Base-by-base conservation (phyloP, 2,888 invertebrate genomes). In the Hetaerina titia region DNA sequence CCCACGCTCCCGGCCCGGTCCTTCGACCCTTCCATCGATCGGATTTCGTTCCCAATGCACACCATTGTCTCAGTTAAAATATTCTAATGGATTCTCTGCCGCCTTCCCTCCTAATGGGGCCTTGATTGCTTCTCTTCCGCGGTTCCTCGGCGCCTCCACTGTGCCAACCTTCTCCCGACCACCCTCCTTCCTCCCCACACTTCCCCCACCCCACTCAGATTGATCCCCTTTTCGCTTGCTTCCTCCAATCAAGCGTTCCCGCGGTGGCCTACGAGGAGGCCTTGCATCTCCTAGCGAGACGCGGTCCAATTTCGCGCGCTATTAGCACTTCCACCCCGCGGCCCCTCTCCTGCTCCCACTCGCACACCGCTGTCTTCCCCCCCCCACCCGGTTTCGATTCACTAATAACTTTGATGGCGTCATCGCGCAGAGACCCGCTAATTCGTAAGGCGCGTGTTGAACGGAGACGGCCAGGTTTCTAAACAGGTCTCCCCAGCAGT, bases 1-100 rank as follows among this genome's bases (percentile, higher is more conserved):
- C 15, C 31, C 9, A 25, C 81, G 45, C 81, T 81, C 81, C 31
- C 81, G n/a, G 6, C 11, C 15, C 13, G 25, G 81, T 81, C 31
- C 81, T 81, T 81, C 25, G 81, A 25, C 25, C 81, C 81, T 81
- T 9, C 9, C 11, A 81, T 81, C 81, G 81, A 81, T 81, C 11
- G 31, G 81, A 31, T 81, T 81, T 31, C 31, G 81, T 81, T 81
- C 31, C 81, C 81, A 31, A 81, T 31, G 31, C 81, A 31, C 13
- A 31, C 31, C 81, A 81, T 81, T 81, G 81, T 81, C 81, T 81
- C 81, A 11, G 22, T 31, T 81, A 81, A 81, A 81, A 81, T 81
- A 81, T 81, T 81, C 81, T 81, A 81, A 81, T 81, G 81, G 81
- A 81, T 81, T 81, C 81, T 81, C 81, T 31, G 11, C 25, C 31